Evolutionary conservation across 2,113 vertebrate genomes (phyloP).

Genomic region (Anarrhichthys ocellatus): DNA sequence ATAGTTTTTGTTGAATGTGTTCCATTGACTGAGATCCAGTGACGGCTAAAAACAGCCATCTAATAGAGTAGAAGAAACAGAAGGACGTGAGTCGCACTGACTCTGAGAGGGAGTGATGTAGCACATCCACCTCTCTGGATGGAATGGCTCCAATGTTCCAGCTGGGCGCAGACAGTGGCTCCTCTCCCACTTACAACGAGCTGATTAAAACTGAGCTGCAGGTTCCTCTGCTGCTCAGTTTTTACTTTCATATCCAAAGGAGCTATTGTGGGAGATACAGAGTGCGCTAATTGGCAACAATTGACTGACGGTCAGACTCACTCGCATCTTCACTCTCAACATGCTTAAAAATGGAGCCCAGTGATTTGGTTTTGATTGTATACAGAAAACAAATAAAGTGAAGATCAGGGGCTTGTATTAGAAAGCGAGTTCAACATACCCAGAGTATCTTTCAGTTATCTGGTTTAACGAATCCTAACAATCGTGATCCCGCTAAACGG

Average conservation of each 20-base stretch:
- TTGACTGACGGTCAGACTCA: neutral
- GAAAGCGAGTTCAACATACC: no score
- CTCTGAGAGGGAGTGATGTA: no score
- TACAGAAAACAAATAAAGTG: neutral
- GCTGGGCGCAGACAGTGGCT: neutral
- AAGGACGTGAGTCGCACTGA: neutral
- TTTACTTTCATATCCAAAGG: neutral
- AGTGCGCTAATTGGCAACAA: neutral
- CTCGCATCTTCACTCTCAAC: neutral
- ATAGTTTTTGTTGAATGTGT: no score
- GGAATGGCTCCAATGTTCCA: constrained; percentile 1
- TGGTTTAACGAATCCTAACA: no score
- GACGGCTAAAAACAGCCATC: neutral
- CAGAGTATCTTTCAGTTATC: no score
- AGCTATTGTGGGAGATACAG: constrained; percentile 4
- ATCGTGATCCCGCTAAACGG: no score
- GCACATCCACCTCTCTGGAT: neutral
- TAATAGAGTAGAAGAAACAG: neutral
- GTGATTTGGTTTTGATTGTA: neutral
- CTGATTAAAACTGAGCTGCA: constrained; percentile 7
- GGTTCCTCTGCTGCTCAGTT: neutral
- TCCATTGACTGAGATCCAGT: neutral
- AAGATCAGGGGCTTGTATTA: neutral
- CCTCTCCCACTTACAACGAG: neutral
- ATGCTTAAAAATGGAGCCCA: neutral